Conservation (phyloP, 2,888 invertebrate species). For the Dynastes grantii region DNA sequence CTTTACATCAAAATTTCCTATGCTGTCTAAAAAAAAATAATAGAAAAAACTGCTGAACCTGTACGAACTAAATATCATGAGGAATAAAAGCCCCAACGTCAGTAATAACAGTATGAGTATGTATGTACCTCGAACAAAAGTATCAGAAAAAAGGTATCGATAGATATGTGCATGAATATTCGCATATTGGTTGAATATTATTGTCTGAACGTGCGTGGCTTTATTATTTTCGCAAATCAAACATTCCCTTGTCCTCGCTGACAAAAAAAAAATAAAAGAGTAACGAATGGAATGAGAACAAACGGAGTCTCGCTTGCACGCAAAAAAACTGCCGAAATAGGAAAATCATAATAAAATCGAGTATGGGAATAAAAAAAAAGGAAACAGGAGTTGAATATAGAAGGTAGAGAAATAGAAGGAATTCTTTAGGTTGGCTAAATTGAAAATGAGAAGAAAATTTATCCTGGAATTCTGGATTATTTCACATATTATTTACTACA, state of each 20-base stretch:
- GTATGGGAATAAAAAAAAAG: not conserved
- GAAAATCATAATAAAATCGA: conserved; percentile 23
- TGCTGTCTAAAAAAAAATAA: too few relatives aligned
- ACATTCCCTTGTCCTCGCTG: conserved; percentile 21
- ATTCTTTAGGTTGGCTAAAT: too few relatives aligned
- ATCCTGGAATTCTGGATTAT: too few relatives aligned
- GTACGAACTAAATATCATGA: not conserved
- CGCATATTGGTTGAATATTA: conserved; percentile 31
- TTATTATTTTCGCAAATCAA: conserved; percentile 45
- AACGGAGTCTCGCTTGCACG: not conserved
- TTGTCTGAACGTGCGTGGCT: conserved; percentile 33
- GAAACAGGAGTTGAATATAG: too few relatives aligned
- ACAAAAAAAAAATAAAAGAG: conserved; percentile 23
- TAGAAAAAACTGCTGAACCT: not conserved
- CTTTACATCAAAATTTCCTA: not conserved
- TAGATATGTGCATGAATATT: conserved; percentile 23
- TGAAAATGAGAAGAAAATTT: too few relatives aligned
- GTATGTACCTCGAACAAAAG: not conserved
- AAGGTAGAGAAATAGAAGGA: too few relatives aligned
- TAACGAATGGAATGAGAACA: conserved; percentile 11
- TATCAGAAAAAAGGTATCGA: conserved; percentile 23
- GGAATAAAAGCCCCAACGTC: not conserved
- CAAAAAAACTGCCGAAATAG: conserved; percentile 23
- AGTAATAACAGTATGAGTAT: not conserved
- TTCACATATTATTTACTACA: too few relatives aligned